Conservation (phyloP, 2,113 vertebrate genomes). For the Cinclus mexicanus region DNA sequence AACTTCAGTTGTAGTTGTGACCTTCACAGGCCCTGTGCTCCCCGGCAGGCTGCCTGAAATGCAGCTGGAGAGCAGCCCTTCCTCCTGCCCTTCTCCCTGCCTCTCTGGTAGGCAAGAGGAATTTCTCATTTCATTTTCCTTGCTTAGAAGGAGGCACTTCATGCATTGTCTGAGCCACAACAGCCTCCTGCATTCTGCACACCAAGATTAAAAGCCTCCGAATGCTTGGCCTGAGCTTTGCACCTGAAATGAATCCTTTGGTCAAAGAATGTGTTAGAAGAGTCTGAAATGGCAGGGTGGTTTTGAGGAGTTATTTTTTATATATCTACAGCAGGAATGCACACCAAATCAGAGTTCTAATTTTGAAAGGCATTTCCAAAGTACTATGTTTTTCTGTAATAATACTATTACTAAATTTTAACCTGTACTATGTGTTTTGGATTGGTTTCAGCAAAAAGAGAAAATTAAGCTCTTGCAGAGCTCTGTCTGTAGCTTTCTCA, state of each 20-base stretch:
- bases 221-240: not conserved
- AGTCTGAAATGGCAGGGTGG: not conserved
- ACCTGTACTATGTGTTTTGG: not conserved
- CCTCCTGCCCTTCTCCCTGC: not conserved
- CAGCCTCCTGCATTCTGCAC: not conserved
- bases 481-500: not conserved
- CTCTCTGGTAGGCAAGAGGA: not conserved
- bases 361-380: not conserved
- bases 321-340: not conserved
- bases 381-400: not conserved
- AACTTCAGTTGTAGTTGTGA: not conserved
- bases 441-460: not conserved
- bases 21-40: slow-evolving; percentile 1
- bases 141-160: not conserved
- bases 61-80: not conserved
- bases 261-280: not conserved
- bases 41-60: not conserved
- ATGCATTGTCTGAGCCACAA: not conserved
- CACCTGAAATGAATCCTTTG: not conserved
- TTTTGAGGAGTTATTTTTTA: not conserved
- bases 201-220: not conserved
- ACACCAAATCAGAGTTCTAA: not conserved
- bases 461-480: not conserved
- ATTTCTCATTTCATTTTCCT: not conserved
- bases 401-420: not conserved